Evolutionary conservation across 92 coral and sea anemone genomes (phyloP).

Genomic region (Micromussa lordhowensis): DNA sequence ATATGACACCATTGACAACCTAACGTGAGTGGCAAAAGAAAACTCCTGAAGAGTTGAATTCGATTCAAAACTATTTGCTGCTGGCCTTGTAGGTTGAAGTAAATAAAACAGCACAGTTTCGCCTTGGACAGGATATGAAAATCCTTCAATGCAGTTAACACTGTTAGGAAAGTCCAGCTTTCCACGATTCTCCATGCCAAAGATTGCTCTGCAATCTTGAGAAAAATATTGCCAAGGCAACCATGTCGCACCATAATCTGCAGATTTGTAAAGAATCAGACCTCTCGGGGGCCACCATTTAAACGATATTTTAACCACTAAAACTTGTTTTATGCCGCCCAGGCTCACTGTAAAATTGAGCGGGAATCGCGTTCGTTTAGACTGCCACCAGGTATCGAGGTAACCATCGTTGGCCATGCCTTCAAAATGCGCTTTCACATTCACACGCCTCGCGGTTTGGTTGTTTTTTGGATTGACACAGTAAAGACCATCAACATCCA

Average conservation of each 20-base stretch:
- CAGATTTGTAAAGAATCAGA: constrained; percentile 50
- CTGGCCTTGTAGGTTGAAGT: constrained; percentile 30
- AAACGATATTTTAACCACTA: constrained; percentile 38
- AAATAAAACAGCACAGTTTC: constrained; percentile 46
- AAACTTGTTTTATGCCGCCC: constrained; percentile 39
- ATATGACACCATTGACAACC: constrained; percentile 34
- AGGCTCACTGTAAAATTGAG: constrained; percentile 44
- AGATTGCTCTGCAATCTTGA: constrained; percentile 30
- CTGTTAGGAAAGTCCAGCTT: constrained; percentile 8
- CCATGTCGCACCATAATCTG: constrained; percentile 56
- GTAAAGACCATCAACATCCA: constrained; percentile 18
- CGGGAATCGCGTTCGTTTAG: constrained; percentile 31
- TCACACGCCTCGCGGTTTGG: constrained; percentile 35
- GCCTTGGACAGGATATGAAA: constrained; percentile 36
- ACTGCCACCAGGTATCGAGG: constrained; percentile 64
- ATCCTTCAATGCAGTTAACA: constrained; percentile 52
- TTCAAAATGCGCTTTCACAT: constrained; percentile 34
- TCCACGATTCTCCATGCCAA: constrained; percentile 39
- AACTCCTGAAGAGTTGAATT: constrained; percentile 36
- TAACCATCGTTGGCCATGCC: constrained; percentile 59
- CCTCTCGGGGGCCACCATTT: constrained; percentile 49
- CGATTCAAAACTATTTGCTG: constrained; percentile 21
- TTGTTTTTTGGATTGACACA: constrained; percentile 34
- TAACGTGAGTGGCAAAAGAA: constrained; percentile 50
- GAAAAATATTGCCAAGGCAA: constrained; percentile 57